Conservation (phyloP, 2,113 vertebrate species). For the Nesospiza acunhae region DNA sequence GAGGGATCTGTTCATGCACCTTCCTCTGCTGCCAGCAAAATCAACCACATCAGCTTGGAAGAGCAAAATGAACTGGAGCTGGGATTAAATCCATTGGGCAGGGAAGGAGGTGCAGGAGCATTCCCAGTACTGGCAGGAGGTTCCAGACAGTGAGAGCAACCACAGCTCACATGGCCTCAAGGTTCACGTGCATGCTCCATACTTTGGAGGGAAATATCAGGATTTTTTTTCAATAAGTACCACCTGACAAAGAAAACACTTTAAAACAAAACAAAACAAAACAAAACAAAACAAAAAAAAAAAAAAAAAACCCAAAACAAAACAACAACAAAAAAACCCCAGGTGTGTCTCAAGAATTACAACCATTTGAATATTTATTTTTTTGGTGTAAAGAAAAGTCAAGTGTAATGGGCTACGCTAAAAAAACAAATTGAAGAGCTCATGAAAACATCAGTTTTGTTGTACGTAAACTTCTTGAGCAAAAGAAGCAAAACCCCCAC, state of each 20-base stretch:
- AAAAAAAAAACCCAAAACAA: too few species aligned
- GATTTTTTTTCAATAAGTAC: background rate
- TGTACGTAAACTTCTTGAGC: background rate
- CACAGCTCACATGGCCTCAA: accelerated
- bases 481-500: background rate
- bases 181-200: background rate
- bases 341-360: background rate
- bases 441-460: background rate
- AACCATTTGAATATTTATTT: background rate
- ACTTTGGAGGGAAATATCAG: accelerated
- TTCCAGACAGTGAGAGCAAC: background rate
- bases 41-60: background rate
- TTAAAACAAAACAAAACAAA: background rate
- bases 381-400: background rate
- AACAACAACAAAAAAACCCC: too few species aligned
- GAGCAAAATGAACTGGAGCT: background rate
- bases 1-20: background rate
- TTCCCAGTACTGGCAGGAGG: background rate
- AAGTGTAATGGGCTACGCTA: background rate
- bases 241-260: background rate
- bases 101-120: background rate
- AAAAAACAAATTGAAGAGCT: background rate
- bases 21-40: background rate
- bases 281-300: background rate
- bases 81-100: background rate